Base-by-base conservation (phyloP, 2,113 vertebrate species). In the Amphiprion ocellaris region DNA sequence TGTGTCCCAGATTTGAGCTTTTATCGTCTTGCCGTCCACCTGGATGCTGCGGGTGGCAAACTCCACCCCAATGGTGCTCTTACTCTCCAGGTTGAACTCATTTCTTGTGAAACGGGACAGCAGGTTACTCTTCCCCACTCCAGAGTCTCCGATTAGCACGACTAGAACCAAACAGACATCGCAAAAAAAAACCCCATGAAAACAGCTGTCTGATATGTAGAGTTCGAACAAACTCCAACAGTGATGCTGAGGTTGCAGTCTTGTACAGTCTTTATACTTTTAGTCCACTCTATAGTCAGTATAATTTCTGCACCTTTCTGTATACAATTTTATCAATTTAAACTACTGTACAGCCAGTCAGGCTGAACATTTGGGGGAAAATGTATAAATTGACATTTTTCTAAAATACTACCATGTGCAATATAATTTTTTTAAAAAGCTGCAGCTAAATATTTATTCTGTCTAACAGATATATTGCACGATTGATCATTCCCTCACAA, bases 71-170 rank as follows among this genome's bases (percentile, higher is more conserved):
- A 99, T 99, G 93, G 98, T 99, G 92, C 98, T 99, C 92, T 99
- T 99, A 87, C 97, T 99, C 93, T 99, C 98, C 94, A 99, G 92
- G 89, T 98, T 99, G 93, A 99, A 99, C 90, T 99, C 98, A 87
- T 99, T 99, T 73, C 98, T 96, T 33, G 98, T 99, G 92, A 99
- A 99, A 65, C 97, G 97, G 7, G 97, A 99, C 80, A 99, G 94
- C 47, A 99, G 95, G 85, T 99, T 98, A 90, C 98, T 99, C 93
- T 99, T 99, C 77, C 98, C 98, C 54, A 99, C 98, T 16, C 98
- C 98, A 0, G 98, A 99, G 92, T 99, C 98, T 84, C 98, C 98
- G 0, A 99, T 99, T 50, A 99, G 93, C 44, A 99, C 97, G 76
- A 99, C 98, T 99, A 72, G 2, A 89, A 87, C 14, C 23, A 74